These are phyloP conservation scores for Lasius platythorax DNA, from an alignment of 2,888 invertebrate species.

Conservation along the genomic window DNA sequence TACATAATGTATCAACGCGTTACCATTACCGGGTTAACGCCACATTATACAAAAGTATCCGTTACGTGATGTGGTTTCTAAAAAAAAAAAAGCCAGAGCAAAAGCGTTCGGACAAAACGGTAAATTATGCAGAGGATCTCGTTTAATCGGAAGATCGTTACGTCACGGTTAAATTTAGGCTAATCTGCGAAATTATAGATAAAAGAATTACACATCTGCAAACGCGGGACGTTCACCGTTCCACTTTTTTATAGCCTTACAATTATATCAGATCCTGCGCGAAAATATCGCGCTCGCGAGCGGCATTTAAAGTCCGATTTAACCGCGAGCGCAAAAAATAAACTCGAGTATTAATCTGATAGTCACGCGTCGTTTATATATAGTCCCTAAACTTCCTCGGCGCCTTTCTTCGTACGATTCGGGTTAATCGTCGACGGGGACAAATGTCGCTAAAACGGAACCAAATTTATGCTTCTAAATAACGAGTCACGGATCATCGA, in stretches of 20 bases:
- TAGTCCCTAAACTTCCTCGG: neutral
- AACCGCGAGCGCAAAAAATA: slow-evolving; percentile 64
- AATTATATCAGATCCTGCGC: slow-evolving; percentile 30
- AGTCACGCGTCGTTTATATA: slow-evolving; percentile 34
- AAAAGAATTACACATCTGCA: slow-evolving; percentile 40
- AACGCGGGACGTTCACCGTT: slow-evolving; percentile 49
- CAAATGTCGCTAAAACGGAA: neutral
- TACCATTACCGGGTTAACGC: slow-evolving; percentile 4
- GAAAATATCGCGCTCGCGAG: slow-evolving; percentile 63
- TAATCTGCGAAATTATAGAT: slow-evolving; percentile 58
- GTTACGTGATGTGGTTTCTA: slow-evolving; percentile 15
- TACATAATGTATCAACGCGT: neutral
- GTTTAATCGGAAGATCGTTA: slow-evolving; percentile 49
- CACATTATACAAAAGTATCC: slow-evolving; percentile 5
- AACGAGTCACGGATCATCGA: slow-evolving; percentile 28
- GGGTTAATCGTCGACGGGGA: slow-evolving; percentile 26
- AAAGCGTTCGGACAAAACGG: neutral
- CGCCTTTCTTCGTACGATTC: slow-evolving; percentile 15
- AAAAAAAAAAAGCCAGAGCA: neutral
- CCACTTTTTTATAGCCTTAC: slow-evolving; percentile 21
- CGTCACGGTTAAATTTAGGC: slow-evolving; percentile 29
- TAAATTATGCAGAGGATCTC: slow-evolving; percentile 34
- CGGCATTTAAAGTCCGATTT: slow-evolving; percentile 73
- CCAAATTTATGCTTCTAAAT: slow-evolving; percentile 26
- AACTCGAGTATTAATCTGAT: slow-evolving; percentile 38